These are phyloP conservation scores for Bradypus variegatus DNA, from an alignment of 2,797 vertebrate genomes.

Conservation along the genomic window DNA sequence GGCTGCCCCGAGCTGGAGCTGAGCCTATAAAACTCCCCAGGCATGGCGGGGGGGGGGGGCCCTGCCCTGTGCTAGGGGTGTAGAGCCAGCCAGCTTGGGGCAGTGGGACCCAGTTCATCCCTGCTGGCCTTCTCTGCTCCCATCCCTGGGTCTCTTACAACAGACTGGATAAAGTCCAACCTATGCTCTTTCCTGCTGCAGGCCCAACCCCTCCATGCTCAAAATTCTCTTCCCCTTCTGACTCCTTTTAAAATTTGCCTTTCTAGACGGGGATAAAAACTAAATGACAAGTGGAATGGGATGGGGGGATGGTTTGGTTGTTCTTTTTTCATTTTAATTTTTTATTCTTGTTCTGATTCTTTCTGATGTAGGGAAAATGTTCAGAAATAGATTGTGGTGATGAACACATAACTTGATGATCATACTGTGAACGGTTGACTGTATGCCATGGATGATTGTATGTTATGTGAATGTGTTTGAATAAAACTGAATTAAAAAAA, in stretches of 20 bases:
- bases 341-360: no score
- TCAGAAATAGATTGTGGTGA: no score
- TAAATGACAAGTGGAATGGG: no score
- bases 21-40: neutral
- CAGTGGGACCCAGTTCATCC: neutral
- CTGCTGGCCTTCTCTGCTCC: neutral
- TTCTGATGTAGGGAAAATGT: no score
- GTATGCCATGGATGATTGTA: no score
- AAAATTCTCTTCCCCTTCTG: neutral
- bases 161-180: neutral
- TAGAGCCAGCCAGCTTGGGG: neutral
- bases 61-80: neutral
- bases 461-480: no score
- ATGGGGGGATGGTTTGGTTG: no score
- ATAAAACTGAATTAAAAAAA: no score
- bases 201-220: neutral
- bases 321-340: no score
- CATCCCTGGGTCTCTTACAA: neutral
- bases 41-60: accelerated
- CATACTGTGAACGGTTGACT: no score
- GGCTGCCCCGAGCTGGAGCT: neutral
- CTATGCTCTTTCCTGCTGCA: neutral
- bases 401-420: no score
- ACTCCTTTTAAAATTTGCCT: neutral
- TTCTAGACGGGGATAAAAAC: no score